Evolutionary conservation across 2,888 invertebrate species (phyloP).

Genomic region (Autographa pulchrina): DNA sequence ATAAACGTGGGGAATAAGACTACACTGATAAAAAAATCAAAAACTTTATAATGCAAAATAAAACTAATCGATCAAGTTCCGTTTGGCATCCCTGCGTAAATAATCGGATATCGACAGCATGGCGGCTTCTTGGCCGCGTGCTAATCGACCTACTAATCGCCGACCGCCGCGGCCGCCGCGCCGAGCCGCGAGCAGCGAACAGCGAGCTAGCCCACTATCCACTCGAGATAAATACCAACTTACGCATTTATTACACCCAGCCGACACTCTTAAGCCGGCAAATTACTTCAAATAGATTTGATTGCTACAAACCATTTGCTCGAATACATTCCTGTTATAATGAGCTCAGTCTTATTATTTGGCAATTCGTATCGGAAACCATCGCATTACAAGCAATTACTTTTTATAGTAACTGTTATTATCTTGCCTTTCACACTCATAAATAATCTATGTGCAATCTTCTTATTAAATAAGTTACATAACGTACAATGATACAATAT

Average conservation of each 20-base stretch:
- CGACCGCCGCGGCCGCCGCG: constrained; percentile 61
- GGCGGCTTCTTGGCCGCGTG: constrained; percentile 76
- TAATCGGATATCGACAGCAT: constrained; percentile 75
- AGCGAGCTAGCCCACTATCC: constrained; percentile 56
- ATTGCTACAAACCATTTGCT: constrained; percentile 29
- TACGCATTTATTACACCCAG: constrained; percentile 45
- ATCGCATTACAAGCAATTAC: constrained; percentile 19
- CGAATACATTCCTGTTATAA: constrained; percentile 24
- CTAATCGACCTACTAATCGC: constrained; percentile 85
- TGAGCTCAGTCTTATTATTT: constrained; percentile 28
- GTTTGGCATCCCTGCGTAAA: constrained; percentile 71
- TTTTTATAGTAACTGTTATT: constrained; percentile 27
- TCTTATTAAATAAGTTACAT: constrained; percentile 16
- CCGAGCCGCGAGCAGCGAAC: too few species aligned
- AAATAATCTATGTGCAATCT: constrained; percentile 4
- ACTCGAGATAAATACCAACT: constrained; percentile 60
- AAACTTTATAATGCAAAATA: constrained; percentile 24
- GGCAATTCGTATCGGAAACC: constrained; percentile 29
- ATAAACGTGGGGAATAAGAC: neutral
- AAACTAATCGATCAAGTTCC: neutral
- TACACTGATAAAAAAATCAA: too few species aligned
- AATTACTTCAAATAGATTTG: constrained; percentile 31
- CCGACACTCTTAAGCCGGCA: constrained; percentile 11
- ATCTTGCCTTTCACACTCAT: neutral
- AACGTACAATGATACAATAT: constrained; percentile 50